Evolutionary conservation across 2,113 vertebrate species (phyloP), one percentile per base, ranked within the genome.

Genomic region (Morphnarchus princeps): DNA sequence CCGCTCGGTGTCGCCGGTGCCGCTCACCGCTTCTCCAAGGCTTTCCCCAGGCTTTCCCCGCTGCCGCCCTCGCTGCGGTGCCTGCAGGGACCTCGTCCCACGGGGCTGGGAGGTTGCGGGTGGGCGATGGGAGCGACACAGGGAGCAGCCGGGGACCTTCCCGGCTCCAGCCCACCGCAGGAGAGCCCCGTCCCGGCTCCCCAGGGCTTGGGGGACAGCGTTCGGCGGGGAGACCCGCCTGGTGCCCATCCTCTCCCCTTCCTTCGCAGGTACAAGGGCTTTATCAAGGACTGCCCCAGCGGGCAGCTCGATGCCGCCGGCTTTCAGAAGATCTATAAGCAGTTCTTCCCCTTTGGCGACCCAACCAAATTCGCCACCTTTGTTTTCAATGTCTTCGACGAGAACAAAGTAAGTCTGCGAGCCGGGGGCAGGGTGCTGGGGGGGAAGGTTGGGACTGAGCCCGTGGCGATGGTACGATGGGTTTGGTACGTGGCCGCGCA

Each of bases 311-410:
- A 99, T 6, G 99, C 99, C 0, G 98, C 99, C 0, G 99, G 99
- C 92, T 99, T 99, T 96, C 99, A 99, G 98, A 99, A 99, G 98
- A 99, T 99, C 95, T 99, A 99, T 40, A 99, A 99, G 95, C 99
- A 99, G 89, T 99, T 99, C 97, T 99, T 99, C 97, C 99, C 99
- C 1, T 99, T 99, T 0, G 99, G 99, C 3, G 99, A 99, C 97
- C 99, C 99, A 36, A 99, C 99, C 43, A 99, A 99, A 97, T 99
- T 99, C 1, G 99, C 99, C 85, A 99, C 99, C 1, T 99, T 99
- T 52, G 99, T 99, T 95, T 99, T 99, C 98, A 99, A 99, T 9
- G 99, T 99, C 77, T 99, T 99, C 16, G 99, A 99, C 5, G 99
- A 99, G 95, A 99, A 99, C 97, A 99, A 99, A 98, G 99, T 99